Conservation (phyloP, 2,113 vertebrate species). For the Oreochromis spilurus region DNA sequence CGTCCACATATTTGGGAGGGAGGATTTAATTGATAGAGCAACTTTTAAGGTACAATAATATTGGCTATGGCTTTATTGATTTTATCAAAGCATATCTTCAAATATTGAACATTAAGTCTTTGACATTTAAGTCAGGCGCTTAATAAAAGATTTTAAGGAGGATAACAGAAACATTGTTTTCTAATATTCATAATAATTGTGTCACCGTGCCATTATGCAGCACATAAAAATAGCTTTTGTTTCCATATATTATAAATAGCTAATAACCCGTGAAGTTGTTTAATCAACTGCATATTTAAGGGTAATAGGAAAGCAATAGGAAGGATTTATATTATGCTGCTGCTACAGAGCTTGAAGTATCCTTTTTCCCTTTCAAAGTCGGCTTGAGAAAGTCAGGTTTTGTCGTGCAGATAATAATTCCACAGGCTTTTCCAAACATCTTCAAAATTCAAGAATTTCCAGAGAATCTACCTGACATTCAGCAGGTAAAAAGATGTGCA, state of each 20-base stretch:
- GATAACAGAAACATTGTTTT: not conserved
- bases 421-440: not conserved
- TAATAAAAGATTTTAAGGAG: not conserved
- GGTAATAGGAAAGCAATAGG: not conserved
- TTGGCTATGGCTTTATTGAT: not conserved
- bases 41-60: not conserved
- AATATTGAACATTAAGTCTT: not conserved
- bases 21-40: not conserved
- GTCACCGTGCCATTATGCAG: not conserved
- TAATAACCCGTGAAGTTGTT: not conserved
- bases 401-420: not conserved
- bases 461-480: not conserved
- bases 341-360: not conserved
- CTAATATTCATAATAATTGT: not conserved
- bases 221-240: not conserved
- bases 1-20: not conserved
- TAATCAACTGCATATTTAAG: not conserved
- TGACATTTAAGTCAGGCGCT: not conserved
- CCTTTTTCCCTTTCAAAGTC: not conserved
- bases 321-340: not conserved
- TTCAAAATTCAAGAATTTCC: not conserved
- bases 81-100: not conserved
- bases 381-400: not conserved
- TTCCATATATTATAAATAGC: not conserved
- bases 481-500: constrained; percentile 10